Evolutionary conservation across 2,888 invertebrate species (phyloP).

Genomic region (Mythimna albipuncta): DNA sequence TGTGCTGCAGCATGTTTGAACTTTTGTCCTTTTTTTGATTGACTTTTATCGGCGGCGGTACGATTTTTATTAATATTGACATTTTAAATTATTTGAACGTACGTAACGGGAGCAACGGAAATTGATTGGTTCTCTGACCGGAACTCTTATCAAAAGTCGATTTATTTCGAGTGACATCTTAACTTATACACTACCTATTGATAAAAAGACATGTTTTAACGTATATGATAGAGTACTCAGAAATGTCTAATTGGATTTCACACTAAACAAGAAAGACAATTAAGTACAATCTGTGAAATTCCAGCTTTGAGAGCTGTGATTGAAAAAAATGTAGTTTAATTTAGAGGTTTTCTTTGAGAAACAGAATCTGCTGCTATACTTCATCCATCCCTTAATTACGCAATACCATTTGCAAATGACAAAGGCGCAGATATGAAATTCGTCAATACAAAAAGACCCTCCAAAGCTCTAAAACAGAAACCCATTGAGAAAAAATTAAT

Average conservation of each 20-base stretch:
- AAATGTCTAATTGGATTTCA: slow-evolving; percentile 20
- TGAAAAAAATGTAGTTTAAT: background rate
- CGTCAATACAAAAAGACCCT: slow-evolving; percentile 30
- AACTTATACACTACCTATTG: slow-evolving; percentile 4
- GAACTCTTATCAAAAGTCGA: slow-evolving; percentile 54
- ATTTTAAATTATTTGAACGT: slow-evolving; percentile 64
- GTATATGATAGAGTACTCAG: background rate
- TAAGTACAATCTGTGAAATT: too few species aligned
- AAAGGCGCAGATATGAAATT: background rate
- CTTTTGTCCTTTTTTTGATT: slow-evolving; percentile 88
- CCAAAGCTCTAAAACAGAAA: slow-evolving; percentile 44
- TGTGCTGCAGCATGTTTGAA: slow-evolving; percentile 86
- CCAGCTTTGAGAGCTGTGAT: too few species aligned
- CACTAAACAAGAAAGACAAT: background rate
- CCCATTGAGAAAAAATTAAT: slow-evolving; percentile 59
- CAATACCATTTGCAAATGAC: slow-evolving; percentile 6
- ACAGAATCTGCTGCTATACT: background rate
- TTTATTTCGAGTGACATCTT: slow-evolving; percentile 50
- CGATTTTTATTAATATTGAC: slow-evolving; percentile 79
- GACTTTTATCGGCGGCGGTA: slow-evolving; percentile 82
- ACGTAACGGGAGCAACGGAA: slow-evolving; percentile 52
- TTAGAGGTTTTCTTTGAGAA: background rate
- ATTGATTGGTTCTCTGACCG: slow-evolving; percentile 59
- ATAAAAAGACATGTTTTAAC: slow-evolving; percentile 18
- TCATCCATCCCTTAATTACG: slow-evolving; percentile 3